Conservation (phyloP, 1,140 invertebrate genomes). For the Papilio polytes region DNA sequence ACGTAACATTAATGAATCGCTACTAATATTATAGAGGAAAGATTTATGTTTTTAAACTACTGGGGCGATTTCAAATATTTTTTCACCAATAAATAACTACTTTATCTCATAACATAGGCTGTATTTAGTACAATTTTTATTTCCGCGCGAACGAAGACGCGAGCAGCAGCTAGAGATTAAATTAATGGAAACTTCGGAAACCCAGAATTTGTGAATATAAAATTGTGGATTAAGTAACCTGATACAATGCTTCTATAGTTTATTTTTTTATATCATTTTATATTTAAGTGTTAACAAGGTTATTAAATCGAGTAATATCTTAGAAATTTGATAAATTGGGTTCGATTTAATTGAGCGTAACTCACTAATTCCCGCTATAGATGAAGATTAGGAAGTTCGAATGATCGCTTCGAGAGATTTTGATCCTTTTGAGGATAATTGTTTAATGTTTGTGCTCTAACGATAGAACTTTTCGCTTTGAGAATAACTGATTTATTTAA, state of each 20-base stretch:
- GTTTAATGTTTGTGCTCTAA: conserved; percentile 21
- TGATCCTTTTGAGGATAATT: conserved; percentile 22
- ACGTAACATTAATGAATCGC: no score
- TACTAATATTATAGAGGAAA: no score
- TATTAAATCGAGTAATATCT: conserved; percentile 16
- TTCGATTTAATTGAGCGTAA: conserved; percentile 17
- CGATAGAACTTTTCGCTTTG: conserved; percentile 3
- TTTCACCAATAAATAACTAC: no score
- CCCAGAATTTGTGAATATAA: no score
- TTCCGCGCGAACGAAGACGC: no score
- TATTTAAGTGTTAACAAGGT: background rate
- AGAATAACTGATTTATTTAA: conserved; percentile 4
- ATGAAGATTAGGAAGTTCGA: conserved; percentile 11
- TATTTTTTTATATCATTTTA: background rate
- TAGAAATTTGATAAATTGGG: background rate
- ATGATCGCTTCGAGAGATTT: conserved; percentile 14
- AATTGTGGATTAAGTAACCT: no score
- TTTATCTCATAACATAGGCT: no score
- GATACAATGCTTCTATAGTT: background rate
- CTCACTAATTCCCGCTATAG: conserved; percentile 16
- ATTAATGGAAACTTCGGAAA: no score
- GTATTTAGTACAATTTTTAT: no score
- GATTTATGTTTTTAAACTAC: no score
- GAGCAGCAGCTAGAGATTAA: no score
- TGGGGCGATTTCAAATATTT: no score